phyloP scores from a whole-genome alignment of 2,797 vertebrate species.

The Pantherophis alleghaniensis region DNA sequence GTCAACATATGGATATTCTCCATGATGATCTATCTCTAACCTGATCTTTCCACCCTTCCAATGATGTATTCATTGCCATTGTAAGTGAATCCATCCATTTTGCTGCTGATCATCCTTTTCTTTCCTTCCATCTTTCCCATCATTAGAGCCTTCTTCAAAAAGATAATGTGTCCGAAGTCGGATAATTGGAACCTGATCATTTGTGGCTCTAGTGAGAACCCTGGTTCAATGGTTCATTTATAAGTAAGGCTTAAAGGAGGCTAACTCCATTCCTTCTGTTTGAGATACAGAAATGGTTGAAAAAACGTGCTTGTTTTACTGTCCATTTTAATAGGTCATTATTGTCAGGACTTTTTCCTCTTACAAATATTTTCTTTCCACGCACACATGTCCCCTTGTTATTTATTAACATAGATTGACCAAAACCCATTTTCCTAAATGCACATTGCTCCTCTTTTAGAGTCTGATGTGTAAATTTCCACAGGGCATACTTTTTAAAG shows the following conservation, averaged over 20 bases:
- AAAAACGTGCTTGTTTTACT: not conserved
- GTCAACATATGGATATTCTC: not conserved
- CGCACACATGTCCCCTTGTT: not conserved
- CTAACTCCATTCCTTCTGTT: not conserved
- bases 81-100: not conserved
- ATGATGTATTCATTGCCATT: not conserved
- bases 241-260: not conserved
- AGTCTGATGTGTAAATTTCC: conserved; percentile 30
- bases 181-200: not conserved
- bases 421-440: not conserved
- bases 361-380: not conserved
- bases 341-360: not conserved
- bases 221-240: not conserved
- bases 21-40: not conserved
- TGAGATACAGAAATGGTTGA: not conserved
- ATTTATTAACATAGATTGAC: not conserved
- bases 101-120: not conserved
- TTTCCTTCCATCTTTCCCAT: not conserved
- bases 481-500: conserved; percentile 42
- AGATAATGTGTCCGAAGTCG: not conserved
- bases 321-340: not conserved
- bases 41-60: not conserved
- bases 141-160: not conserved
- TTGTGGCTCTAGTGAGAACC: not conserved
- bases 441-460: not conserved